Conservation (phyloP, 2,888 invertebrate genomes). For the Andrena fulva region DNA sequence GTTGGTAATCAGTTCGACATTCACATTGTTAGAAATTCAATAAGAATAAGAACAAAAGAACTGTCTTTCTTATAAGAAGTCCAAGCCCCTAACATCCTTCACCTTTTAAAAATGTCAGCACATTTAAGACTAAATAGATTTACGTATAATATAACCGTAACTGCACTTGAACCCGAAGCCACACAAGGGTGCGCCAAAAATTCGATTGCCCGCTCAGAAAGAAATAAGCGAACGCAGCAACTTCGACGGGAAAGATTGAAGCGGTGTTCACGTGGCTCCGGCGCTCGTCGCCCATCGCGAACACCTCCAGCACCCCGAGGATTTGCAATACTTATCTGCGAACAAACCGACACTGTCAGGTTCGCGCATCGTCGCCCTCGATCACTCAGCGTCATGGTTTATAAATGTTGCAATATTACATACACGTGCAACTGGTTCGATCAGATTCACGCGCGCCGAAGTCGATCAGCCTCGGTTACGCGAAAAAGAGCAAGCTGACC, state of each 20-base stretch:
- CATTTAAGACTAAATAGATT: too few species aligned
- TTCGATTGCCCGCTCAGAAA: not conserved
- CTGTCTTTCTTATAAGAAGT: too few species aligned
- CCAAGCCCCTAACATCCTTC: too few species aligned
- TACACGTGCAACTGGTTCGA: slow-evolving; percentile 44
- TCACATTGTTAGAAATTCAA: too few species aligned
- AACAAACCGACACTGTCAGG: slow-evolving; percentile 51
- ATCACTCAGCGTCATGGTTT: slow-evolving; percentile 46
- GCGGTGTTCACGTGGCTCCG: not conserved
- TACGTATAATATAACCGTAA: too few species aligned
- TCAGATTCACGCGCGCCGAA: slow-evolving; percentile 16
- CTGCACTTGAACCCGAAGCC: too few species aligned
- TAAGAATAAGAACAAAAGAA: too few species aligned
- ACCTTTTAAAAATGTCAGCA: too few species aligned
- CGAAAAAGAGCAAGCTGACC: slow-evolving; percentile 36
- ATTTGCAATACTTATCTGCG: slow-evolving; percentile 4
- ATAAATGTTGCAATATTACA: slow-evolving; percentile 41
- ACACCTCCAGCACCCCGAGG: not conserved
- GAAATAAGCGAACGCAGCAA: not conserved
- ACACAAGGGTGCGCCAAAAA: too few species aligned
- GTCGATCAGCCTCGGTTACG: slow-evolving; percentile 29
- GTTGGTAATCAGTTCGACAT: too few species aligned
- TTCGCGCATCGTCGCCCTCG: slow-evolving; percentile 51
- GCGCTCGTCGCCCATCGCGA: not conserved
- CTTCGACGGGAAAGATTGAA: too few species aligned